Evolutionary conservation across 2,113 vertebrate species (phyloP).

Genomic region (Cercopithecus mona): DNA sequence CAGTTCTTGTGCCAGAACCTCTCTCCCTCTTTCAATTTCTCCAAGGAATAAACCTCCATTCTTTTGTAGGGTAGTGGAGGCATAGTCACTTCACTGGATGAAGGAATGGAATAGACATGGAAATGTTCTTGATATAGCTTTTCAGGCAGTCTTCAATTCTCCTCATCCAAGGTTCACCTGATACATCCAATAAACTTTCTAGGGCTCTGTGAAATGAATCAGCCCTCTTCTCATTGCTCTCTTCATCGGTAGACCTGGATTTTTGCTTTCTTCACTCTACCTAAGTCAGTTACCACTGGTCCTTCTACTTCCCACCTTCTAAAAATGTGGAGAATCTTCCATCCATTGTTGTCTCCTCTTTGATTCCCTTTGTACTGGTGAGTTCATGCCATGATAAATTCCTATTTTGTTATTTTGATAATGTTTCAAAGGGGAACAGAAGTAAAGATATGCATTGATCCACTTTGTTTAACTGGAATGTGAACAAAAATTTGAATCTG

Average conservation of each 20-base stretch:
- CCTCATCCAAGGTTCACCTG: not conserved
- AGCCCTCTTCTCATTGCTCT: not conserved
- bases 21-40: not conserved
- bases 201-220: not conserved
- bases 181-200: not conserved
- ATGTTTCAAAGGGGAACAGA: not conserved
- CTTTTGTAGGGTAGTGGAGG: not conserved
- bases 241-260: not conserved
- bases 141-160: not conserved
- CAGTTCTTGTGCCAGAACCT: not conserved
- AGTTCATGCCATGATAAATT: not conserved
- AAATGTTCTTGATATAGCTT: not conserved
- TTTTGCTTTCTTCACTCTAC: not conserved
- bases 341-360: not conserved
- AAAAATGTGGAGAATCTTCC: not conserved
- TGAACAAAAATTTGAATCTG: constrained; percentile 48
- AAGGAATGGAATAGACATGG: not conserved
- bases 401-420: not conserved
- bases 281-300: not conserved
- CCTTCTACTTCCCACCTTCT: not conserved
- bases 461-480: not conserved
- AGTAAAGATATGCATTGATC: not conserved
- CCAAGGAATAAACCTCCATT: not conserved
- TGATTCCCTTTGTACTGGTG: not conserved
- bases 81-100: not conserved